Conservation (phyloP, 2,888 invertebrate genomes). For the Taenaris catops region DNA sequence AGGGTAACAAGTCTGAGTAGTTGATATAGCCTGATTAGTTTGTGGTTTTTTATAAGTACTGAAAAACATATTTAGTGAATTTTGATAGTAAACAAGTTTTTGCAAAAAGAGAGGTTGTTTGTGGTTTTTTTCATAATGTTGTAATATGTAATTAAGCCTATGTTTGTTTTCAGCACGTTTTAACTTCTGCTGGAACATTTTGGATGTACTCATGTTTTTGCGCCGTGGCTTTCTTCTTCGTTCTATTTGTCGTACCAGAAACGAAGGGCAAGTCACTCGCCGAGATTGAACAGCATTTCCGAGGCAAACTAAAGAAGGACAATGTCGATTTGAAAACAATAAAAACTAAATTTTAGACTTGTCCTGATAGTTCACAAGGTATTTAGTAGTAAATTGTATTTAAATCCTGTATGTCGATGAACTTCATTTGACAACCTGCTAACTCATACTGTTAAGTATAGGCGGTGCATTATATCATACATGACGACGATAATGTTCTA, state of each 20-base stretch:
- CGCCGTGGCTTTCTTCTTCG: constrained; percentile 71
- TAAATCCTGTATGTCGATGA: background rate
- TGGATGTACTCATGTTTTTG: constrained; percentile 78
- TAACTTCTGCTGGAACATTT: constrained; percentile 76
- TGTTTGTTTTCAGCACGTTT: constrained; percentile 39
- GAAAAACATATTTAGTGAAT: too few relatives aligned
- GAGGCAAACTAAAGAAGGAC: constrained; percentile 45
- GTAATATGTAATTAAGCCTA: too few relatives aligned
- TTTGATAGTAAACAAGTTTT: too few relatives aligned
- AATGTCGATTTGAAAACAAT: constrained; percentile 37
- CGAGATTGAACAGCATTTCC: constrained; percentile 79
- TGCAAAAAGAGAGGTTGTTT: too few relatives aligned
- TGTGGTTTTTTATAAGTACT: too few relatives aligned
- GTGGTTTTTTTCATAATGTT: too few relatives aligned
- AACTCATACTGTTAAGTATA: background rate
- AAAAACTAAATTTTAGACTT: constrained; percentile 28
- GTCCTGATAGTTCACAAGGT: too few relatives aligned
- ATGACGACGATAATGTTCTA: too few relatives aligned
- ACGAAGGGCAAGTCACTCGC: constrained; percentile 85
- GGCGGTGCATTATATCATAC: too few relatives aligned
- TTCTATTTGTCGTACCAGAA: constrained; percentile 80
- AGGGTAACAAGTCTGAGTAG: too few relatives aligned
- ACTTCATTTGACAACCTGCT: too few relatives aligned
- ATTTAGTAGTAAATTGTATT: background rate
- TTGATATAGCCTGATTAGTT: too few relatives aligned